Percentiles rank a stretch among this genome's conserved stretches.
Conservation (phyloP, 2,888 invertebrate species). For the Lasioglossum oenotherae region DNA sequence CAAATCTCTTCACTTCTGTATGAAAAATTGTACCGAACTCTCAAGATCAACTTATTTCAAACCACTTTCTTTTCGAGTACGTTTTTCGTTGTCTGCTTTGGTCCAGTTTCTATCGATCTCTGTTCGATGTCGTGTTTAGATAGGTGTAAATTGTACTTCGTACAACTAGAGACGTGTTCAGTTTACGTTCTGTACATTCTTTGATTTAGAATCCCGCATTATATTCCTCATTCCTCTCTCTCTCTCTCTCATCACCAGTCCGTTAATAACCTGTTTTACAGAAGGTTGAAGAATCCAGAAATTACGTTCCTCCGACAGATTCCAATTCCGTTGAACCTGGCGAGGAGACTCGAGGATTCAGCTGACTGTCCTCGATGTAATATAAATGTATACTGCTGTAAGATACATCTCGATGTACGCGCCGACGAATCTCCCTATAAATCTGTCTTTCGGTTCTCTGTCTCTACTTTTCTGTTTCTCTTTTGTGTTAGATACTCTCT, state of each 20-base stretch:
- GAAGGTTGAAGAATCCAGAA: constrained; percentile 6
- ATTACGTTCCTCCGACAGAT: constrained; percentile 36
- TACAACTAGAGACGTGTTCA: constrained; percentile 3
- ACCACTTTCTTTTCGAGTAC: constrained; percentile 10
- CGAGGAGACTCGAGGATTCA: constrained; percentile 34
- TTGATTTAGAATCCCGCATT: constrained; percentile 13
- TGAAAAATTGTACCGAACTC: background rate
- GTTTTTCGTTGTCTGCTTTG: constrained; percentile 23
- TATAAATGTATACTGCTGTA: constrained; percentile 61
- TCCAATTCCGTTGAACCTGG: constrained; percentile 19
- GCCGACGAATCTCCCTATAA: constrained; percentile 26
- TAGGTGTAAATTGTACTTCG: constrained; percentile 45
- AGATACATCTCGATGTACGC: constrained; percentile 59
- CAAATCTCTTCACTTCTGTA: background rate
- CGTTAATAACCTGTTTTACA: constrained; percentile 16
- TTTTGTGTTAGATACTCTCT: constrained; percentile 85
- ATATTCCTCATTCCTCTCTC: background rate
- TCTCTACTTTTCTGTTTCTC: constrained; percentile 69
- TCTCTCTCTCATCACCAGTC: background rate
- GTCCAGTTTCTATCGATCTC: constrained; percentile 14
- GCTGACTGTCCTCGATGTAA: constrained; percentile 45
- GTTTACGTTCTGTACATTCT: constrained; percentile 9
- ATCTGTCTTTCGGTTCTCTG: constrained; percentile 52
- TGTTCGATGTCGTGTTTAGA: constrained; percentile 27
- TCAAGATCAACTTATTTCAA: background rate